Conservation (phyloP, 2,888 invertebrate genomes). For the Muschampia staudingeri region DNA sequence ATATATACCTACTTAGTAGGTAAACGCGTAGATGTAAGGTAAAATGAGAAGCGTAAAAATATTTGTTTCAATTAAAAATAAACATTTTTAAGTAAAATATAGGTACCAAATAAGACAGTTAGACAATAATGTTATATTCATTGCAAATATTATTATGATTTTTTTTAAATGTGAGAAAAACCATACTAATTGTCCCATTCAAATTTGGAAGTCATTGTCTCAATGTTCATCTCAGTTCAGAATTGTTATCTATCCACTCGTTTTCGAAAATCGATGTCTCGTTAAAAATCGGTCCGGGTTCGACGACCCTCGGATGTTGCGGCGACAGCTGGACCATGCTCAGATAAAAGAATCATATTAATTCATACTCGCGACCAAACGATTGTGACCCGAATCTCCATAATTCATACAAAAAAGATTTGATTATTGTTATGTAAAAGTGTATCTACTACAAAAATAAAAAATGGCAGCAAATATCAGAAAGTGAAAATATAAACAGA, state of each 20-base stretch:
- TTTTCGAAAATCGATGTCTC: conserved; percentile 72
- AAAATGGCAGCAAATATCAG: too few species aligned
- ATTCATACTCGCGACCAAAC: conserved; percentile 72
- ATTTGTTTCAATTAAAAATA: too few species aligned
- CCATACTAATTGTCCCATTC: neutral
- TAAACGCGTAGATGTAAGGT: too few species aligned
- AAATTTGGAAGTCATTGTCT: conserved; percentile 38
- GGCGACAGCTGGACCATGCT: conserved; percentile 76
- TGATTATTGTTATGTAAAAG: too few species aligned
- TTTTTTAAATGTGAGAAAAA: neutral
- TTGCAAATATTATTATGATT: too few species aligned
- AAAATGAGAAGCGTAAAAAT: too few species aligned
- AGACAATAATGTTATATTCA: too few species aligned
- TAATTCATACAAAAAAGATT: neutral
- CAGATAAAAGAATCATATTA: conserved; percentile 83
- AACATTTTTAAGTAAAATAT: too few species aligned
- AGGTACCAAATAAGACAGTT: too few species aligned
- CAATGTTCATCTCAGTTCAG: conserved; percentile 31
- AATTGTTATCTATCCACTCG: conserved; percentile 59
- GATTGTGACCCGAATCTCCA: neutral
- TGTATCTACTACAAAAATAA: too few species aligned
- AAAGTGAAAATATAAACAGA: too few species aligned
- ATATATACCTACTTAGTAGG: too few species aligned
- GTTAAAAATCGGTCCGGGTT: conserved; percentile 73
- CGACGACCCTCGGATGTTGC: conserved; percentile 74